Percentiles rank a stretch among this genome's conserved stretches.
These are phyloP conservation scores for Microchirus variegatus DNA, from an alignment of 2,797 vertebrate genomes.

Conservation along the genomic window DNA sequence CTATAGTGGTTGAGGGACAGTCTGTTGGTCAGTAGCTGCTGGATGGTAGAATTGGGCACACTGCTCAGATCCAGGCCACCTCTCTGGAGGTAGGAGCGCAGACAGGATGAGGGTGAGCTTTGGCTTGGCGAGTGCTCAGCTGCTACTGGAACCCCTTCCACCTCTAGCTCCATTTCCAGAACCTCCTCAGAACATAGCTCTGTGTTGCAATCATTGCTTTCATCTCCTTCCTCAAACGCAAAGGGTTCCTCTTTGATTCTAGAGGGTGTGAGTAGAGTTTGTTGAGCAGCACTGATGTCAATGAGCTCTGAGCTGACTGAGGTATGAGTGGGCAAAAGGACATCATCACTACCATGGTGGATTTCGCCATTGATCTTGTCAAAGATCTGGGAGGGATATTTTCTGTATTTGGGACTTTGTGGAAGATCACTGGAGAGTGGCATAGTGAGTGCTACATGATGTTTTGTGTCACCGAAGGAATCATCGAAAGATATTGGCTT, in stretches of 20 bases:
- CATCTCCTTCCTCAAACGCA: slow-evolving; percentile 83
- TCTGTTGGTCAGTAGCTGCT: slow-evolving; percentile 90
- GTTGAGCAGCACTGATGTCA: slow-evolving; percentile 70
- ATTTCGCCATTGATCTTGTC: slow-evolving; percentile 83
- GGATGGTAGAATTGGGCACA: slow-evolving; percentile 78
- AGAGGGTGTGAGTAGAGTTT: slow-evolving; percentile 51
- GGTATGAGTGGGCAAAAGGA: slow-evolving; percentile 80
- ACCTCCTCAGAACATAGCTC: slow-evolving; percentile 87
- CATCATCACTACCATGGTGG: slow-evolving; percentile 59
- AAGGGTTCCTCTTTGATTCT: slow-evolving; percentile 68
- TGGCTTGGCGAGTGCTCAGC: slow-evolving; percentile 78
- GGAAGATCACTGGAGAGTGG: slow-evolving; percentile 67
- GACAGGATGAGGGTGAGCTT: slow-evolving; percentile 86
- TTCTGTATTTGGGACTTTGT: slow-evolving; percentile 91
- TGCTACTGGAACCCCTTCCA: slow-evolving; percentile 84
- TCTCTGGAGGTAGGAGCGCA: slow-evolving; percentile 89
- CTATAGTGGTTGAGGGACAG: slow-evolving; percentile 83
- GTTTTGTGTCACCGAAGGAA: slow-evolving; percentile 76
- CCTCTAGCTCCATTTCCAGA: slow-evolving; percentile 88
- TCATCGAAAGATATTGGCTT: slow-evolving; percentile 41
- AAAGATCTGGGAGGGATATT: slow-evolving; percentile 88
- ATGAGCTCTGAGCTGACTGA: slow-evolving; percentile 84
- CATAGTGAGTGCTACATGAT: slow-evolving; percentile 73
- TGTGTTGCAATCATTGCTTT: slow-evolving; percentile 84
- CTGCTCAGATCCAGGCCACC: slow-evolving; percentile 59